phyloP scores from a whole-genome alignment of 2,888 invertebrate species.

The Rapana venosa region DNA sequence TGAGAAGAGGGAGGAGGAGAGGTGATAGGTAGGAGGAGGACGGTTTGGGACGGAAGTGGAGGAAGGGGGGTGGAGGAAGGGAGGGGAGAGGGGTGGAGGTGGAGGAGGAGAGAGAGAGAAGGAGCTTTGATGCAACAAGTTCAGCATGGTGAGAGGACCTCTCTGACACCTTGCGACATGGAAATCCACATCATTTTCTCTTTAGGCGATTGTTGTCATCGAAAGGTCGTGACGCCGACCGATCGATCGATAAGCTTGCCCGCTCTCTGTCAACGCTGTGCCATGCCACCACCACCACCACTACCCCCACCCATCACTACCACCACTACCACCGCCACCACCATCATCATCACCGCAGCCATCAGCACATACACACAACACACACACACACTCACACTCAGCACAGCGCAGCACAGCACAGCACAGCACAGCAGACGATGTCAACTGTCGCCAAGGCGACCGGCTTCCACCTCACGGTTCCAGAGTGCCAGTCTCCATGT shows the following conservation, averaged over 20 bases:
- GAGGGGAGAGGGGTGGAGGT: neutral
- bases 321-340: neutral
- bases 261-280: slow-evolving; percentile 29
- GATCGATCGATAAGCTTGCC: slow-evolving; percentile 27
- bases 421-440: slow-evolving; percentile 15
- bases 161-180: neutral
- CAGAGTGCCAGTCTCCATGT: slow-evolving; percentile 40
- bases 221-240: neutral
- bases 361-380: too few relatives aligned
- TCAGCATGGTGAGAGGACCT: neutral
- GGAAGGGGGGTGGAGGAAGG: neutral
- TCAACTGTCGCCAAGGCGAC: slow-evolving; percentile 56
- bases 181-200: slow-evolving; percentile 18
- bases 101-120: neutral
- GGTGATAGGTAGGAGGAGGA: too few relatives aligned
- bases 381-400: too few relatives aligned
- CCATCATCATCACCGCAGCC: neutral
- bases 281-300: neutral
- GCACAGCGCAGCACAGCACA: too few relatives aligned
- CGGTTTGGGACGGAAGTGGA: too few relatives aligned
- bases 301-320: neutral
- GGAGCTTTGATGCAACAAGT: slow-evolving; percentile 6
- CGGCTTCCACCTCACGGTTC: slow-evolving; percentile 30
- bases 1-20: too few relatives aligned
- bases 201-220: neutral